A percentile compares a stretch with the other conserved stretches of the same genome.
Conservation (phyloP, 2,113 vertebrate species). For the Anoura caudifer region DNA sequence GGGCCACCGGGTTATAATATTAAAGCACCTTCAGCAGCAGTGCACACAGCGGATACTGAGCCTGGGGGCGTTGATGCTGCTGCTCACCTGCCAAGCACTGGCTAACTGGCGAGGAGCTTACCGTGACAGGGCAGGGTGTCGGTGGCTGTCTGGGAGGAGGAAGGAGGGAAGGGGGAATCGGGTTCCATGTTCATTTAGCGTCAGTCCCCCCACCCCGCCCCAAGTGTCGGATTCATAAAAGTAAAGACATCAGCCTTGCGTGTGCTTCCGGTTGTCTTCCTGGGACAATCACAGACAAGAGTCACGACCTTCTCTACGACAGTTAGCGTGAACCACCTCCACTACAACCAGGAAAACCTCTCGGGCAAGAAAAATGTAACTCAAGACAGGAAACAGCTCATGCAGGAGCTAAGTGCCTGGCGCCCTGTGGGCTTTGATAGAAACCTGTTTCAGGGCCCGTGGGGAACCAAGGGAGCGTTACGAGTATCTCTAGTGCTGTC, state of each 20-base stretch:
- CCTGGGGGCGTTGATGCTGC: slow-evolving; percentile 15
- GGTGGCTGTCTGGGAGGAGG: neutral
- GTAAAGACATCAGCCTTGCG: neutral
- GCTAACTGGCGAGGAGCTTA: neutral
- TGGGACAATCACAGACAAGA: slow-evolving; percentile 32
- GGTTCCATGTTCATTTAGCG: neutral
- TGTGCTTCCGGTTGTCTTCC: neutral
- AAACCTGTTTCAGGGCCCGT: neutral
- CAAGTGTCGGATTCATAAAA: neutral
- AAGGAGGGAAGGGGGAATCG: neutral
- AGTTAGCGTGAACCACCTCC: slow-evolving; percentile 48
- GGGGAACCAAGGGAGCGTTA: neutral
- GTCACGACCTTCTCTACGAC: neutral
- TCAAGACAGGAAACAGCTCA: neutral
- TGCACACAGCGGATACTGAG: slow-evolving; percentile 28
- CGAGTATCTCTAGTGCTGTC: neutral
- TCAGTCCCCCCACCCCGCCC: neutral
- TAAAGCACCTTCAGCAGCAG: slow-evolving; percentile 28
- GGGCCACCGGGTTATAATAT: slow-evolving; percentile 31
- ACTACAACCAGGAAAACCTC: neutral
- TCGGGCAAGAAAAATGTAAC: neutral
- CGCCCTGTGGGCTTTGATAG: neutral
- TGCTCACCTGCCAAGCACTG: neutral
- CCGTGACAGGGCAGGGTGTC: neutral
- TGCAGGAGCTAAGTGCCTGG: neutral